A percentile compares a stretch with the other conserved stretches of the same genome.
Conservation (phyloP, 2,113 vertebrate species). For the Hemiscyllium ocellatum region DNA sequence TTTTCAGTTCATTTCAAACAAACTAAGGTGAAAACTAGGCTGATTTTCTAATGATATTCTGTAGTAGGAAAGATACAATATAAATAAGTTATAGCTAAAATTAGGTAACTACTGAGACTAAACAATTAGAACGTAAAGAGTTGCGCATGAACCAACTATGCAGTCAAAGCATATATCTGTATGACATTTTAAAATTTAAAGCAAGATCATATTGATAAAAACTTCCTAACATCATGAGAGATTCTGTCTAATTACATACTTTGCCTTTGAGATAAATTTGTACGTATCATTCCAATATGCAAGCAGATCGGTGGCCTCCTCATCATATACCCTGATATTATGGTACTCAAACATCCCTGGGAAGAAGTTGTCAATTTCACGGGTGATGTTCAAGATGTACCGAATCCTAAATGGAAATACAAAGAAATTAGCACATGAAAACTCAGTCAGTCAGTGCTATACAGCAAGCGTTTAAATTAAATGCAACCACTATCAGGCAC, state of each 20-base stretch:
- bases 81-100: background rate
- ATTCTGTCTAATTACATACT: conserved; percentile 59
- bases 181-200: background rate
- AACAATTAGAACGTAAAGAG: background rate
- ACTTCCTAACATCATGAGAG: background rate
- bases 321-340: conserved; percentile 92
- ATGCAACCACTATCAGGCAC: background rate
- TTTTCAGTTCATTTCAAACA: background rate
- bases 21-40: background rate
- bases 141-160: background rate
- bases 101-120: background rate
- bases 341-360: conserved; percentile 92
- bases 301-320: conserved; percentile 92
- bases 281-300: conserved; percentile 97
- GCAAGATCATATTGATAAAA: background rate
- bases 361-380: conserved; percentile 98
- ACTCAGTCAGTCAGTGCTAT: background rate
- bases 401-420: conserved; percentile 61
- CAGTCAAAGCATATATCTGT: background rate
- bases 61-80: background rate
- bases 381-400: conserved; percentile 93
- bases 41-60: background rate
- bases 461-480: background rate
- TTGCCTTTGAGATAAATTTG: conserved; percentile 98
- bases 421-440: background rate